Percentiles rank a stretch among this genome's conserved stretches.
These are phyloP conservation scores for Phalloptychus januarius DNA, from an alignment of 2,797 vertebrate genomes.

Conservation along the genomic window DNA sequence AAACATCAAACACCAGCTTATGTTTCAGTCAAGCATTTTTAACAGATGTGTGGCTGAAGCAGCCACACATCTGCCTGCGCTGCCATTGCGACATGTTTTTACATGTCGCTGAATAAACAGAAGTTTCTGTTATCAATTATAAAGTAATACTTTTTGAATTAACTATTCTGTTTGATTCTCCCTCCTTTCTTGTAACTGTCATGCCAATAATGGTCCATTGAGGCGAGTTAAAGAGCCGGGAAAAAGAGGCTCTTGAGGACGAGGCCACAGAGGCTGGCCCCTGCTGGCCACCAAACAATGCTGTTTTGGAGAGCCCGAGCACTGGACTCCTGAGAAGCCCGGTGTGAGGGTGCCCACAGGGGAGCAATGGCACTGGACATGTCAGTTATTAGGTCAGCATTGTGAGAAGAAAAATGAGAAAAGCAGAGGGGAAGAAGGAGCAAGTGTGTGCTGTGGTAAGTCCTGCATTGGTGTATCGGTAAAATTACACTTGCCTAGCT, in stretches of 20 bases:
- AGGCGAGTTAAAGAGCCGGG: slow-evolving; percentile 68
- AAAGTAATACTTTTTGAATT: slow-evolving; percentile 72
- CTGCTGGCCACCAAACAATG: slow-evolving; percentile 84
- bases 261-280: slow-evolving; percentile 74
- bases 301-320: slow-evolving; percentile 73
- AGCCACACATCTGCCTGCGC: slow-evolving; percentile 4
- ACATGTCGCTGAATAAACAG: slow-evolving; percentile 8
- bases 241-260: slow-evolving; percentile 65
- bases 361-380: slow-evolving; percentile 72
- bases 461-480: slow-evolving; percentile 47
- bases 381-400: slow-evolving; percentile 78
- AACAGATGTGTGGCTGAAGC: no score
- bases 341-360: slow-evolving; percentile 49
- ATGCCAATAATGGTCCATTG: slow-evolving; percentile 73
- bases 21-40: slow-evolving; percentile 28
- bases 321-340: slow-evolving; percentile 75
- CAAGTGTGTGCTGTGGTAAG: slow-evolving; percentile 40
- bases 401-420: slow-evolving; percentile 36
- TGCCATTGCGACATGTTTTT: slow-evolving; percentile 5
- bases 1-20: slow-evolving; percentile 42
- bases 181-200: slow-evolving; percentile 77
- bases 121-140: slow-evolving; percentile 39
- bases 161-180: slow-evolving; percentile 62
- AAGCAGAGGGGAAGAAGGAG: slow-evolving; percentile 24
- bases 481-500: slow-evolving; percentile 70